A percentile compares a stretch with the other conserved stretches of the same genome.
phyloP scores from a whole-genome alignment of 2,113 vertebrate species.

The Apaloderma vittatum region DNA sequence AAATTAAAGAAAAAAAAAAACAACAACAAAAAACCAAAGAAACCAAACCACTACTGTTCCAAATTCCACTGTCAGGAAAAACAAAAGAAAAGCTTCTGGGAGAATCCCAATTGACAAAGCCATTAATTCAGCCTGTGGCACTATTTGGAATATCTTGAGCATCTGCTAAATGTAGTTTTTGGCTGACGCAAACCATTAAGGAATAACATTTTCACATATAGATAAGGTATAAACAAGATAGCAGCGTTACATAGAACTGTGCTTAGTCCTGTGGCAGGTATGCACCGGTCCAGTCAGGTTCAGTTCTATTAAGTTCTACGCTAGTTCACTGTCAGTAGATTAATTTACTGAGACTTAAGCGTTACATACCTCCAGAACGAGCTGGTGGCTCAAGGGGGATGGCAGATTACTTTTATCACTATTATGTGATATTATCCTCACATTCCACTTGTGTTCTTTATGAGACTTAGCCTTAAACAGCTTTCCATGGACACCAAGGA shows the following conservation, averaged over 20 bases:
- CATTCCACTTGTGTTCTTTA: not conserved
- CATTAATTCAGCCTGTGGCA: slow-evolving; percentile 80
- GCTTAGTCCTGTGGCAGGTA: not conserved
- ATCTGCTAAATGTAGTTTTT: slow-evolving; percentile 95
- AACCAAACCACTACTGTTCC: not conserved
- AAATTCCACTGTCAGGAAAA: slow-evolving; percentile 41
- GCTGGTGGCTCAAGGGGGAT: not conserved
- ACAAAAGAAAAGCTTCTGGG: not conserved
- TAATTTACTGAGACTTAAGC: not conserved
- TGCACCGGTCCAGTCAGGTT: not conserved
- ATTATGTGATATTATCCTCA: not conserved
- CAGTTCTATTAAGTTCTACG: not conserved
- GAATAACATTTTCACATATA: not conserved
- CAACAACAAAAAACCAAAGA: not conserved
- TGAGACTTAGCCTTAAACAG: not conserved
- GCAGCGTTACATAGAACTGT: not conserved
- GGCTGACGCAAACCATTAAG: slow-evolving; percentile 86
- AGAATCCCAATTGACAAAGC: not conserved
- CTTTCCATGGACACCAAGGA: not conserved
- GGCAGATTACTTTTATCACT: not conserved
- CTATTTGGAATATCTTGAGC: slow-evolving; percentile 90
- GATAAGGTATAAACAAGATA: not conserved
- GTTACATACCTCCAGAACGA: not conserved
- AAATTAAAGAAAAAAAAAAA: not conserved
- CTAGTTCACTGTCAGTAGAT: not conserved